Conservation (phyloP, 1,140 invertebrate genomes). For the Aethina tumida region DNA sequence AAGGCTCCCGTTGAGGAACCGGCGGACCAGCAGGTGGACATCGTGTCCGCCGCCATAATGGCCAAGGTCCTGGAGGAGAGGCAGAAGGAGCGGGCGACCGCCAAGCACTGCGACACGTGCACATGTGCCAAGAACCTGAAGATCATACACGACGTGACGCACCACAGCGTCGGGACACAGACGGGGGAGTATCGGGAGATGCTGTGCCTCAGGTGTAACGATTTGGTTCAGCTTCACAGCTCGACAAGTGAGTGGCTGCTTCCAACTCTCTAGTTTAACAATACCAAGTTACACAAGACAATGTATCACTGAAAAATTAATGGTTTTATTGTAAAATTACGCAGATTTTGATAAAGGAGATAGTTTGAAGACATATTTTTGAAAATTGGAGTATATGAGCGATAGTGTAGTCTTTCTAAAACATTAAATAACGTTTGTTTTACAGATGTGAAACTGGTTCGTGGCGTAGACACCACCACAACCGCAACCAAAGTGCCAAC, state of each 20-base stretch:
- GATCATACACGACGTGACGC: constrained; percentile 46
- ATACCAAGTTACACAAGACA: no score
- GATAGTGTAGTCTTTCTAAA: background rate
- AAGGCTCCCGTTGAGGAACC: constrained; percentile 31
- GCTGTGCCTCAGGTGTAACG: constrained; percentile 47
- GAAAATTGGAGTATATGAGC: no score
- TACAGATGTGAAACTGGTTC: constrained; percentile 13
- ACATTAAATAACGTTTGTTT: background rate
- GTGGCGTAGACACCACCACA: constrained; percentile 3
- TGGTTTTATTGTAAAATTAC: no score
- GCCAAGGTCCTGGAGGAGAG: constrained; percentile 86
- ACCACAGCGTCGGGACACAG: constrained; percentile 50
- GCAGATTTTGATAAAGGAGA: background rate
- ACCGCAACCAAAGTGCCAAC: constrained; percentile 6
- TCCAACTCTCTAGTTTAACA: no score
- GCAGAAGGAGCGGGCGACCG: constrained; percentile 54
- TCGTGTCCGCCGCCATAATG: constrained; percentile 86
- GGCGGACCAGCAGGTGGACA: constrained; percentile 46
- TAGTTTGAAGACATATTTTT: background rate
- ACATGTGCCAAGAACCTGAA: constrained; percentile 54
- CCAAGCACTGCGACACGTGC: constrained; percentile 73
- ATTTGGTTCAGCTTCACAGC: no score
- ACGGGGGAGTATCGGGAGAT: constrained; percentile 45
- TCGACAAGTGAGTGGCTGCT: no score
- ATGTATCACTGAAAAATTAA: no score